These are phyloP conservation scores for Crambe crambe DNA, from an alignment of 37 sponge, comb jelly and placozoan species.

Conservation along the genomic window DNA sequence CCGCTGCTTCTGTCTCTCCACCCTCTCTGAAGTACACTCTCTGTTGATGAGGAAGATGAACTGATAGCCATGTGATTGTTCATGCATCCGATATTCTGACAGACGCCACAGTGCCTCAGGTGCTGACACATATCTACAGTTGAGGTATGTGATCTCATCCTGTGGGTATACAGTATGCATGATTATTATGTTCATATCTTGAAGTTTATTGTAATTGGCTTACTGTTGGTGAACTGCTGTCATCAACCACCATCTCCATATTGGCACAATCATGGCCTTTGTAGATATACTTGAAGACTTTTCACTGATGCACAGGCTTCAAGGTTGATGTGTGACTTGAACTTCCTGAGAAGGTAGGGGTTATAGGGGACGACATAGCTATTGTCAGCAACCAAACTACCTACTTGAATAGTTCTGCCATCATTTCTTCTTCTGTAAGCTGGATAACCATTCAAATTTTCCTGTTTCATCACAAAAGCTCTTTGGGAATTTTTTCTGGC, in stretches of 20 bases:
- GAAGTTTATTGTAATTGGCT: too few species aligned
- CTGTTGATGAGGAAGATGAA: too few species aligned
- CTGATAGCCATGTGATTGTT: too few species aligned
- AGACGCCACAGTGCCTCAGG: too few species aligned
- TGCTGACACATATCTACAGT: too few species aligned
- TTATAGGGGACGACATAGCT: conserved; percentile 2
- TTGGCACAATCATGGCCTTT: neutral
- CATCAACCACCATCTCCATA: neutral
- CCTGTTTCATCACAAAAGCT: neutral
- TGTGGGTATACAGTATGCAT: too few species aligned
- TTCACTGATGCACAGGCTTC: neutral
- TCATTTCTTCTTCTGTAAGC: neutral
- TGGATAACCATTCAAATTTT: neutral
- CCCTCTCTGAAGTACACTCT: neutral
- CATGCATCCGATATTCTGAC: too few species aligned
- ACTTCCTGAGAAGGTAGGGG: neutral
- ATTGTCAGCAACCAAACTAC: neutral
- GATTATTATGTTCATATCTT: too few species aligned
- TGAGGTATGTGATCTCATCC: too few species aligned
- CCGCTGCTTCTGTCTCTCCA: too few species aligned
- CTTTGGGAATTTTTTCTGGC: conserved; percentile 10
- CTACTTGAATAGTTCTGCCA: neutral
- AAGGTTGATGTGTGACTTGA: neutral
- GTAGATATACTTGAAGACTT: conserved; percentile 9
- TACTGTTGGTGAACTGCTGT: too few species aligned